These are phyloP conservation scores for Xenus cinereus DNA, from an alignment of 2,113 vertebrate genomes.

Conservation along the genomic window DNA sequence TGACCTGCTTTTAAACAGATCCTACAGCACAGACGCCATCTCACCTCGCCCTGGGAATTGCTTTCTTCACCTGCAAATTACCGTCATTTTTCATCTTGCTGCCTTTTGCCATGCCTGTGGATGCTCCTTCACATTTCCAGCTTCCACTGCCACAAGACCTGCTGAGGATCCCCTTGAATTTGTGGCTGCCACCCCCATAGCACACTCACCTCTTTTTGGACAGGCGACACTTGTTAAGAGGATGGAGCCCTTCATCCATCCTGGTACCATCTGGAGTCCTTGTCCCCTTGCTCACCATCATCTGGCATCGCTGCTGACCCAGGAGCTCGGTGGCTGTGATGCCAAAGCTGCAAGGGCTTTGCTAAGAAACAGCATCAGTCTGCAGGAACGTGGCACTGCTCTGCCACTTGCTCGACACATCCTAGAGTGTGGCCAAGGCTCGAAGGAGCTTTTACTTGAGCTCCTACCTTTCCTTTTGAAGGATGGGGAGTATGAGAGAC, in stretches of 20 bases:
- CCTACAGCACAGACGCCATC: neutral
- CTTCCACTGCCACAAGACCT: neutral
- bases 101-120: rapidly evolving
- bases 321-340: rapidly evolving
- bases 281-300: neutral
- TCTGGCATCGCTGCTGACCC: rapidly evolving
- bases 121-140: neutral
- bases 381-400: neutral
- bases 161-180: neutral
- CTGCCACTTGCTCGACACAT: rapidly evolving
- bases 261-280: neutral
- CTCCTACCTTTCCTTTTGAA: neutral
- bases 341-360: rapidly evolving
- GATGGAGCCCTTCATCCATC: neutral
- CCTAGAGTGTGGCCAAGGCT: neutral
- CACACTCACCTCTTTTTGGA: neutral
- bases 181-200: neutral
- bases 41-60: neutral
- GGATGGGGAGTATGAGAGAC: neutral
- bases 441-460: neutral
- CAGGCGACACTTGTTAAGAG: rapidly evolving
- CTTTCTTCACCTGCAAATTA: neutral
- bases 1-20: neutral
- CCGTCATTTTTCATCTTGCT: neutral
- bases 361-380: rapidly evolving